A percentile compares a stretch with the other conserved stretches of the same genome.
phyloP scores from a whole-genome alignment of 2,113 vertebrate species.

The Pycnonotus jocosus region DNA sequence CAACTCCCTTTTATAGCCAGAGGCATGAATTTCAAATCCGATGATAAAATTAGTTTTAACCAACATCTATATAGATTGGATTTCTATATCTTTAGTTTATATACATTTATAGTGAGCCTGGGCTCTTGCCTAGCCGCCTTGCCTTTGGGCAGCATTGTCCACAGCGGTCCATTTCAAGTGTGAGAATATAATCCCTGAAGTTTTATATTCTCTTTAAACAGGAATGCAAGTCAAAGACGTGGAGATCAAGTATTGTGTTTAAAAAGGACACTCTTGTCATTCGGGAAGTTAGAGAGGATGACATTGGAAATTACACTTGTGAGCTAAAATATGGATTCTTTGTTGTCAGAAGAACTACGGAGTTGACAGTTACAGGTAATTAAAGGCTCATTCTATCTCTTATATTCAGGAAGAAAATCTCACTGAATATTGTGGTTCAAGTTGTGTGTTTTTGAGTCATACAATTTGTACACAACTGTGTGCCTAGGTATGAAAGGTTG shows the following conservation, averaged over 20 bases:
- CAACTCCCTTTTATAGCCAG: neutral
- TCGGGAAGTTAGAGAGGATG: constrained; percentile 92
- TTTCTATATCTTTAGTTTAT: neutral
- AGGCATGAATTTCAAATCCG: neutral
- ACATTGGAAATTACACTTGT: constrained; percentile 98
- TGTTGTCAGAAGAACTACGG: constrained; percentile 92
- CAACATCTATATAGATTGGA: neutral
- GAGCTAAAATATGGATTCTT: constrained; percentile 94
- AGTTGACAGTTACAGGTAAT: constrained; percentile 96
- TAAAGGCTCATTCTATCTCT: neutral
- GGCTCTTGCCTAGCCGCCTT: neutral
- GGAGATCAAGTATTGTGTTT: constrained; percentile 87
- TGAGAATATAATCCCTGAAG: neutral
- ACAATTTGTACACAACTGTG: neutral
- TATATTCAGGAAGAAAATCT: neutral
- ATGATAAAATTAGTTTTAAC: neutral
- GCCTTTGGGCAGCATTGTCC: neutral
- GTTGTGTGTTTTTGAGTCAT: neutral
- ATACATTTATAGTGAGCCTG: neutral
- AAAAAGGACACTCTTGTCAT: constrained; percentile 87
- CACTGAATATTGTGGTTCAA: neutral
- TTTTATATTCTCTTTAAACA: constrained; percentile 62
- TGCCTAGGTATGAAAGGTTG: neutral
- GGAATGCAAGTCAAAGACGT: constrained; percentile 92
- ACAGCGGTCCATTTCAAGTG: neutral